Evolutionary conservation across 2,113 vertebrate species (phyloP).

Genomic region (Ranitomeya imitator): DNA sequence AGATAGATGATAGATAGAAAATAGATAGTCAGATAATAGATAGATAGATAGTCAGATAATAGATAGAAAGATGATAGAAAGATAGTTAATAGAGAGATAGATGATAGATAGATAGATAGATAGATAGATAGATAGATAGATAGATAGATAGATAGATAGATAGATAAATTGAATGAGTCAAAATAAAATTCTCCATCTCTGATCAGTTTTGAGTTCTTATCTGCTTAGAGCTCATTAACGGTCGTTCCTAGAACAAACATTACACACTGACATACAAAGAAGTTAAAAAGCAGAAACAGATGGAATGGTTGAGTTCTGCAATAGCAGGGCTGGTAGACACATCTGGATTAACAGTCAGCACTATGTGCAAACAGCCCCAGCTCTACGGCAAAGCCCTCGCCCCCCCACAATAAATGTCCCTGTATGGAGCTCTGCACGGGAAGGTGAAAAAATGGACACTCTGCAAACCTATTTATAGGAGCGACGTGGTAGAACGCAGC

Average conservation of each 20-base stretch:
- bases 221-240: background rate
- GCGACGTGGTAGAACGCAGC: slow-evolving; percentile 21
- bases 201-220: background rate
- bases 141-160: background rate
- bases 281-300: slow-evolving; percentile 54
- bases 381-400: background rate
- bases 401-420: slow-evolving; percentile 37
- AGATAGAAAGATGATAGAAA: background rate
- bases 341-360: slow-evolving; percentile 48
- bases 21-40: slow-evolving; percentile 1
- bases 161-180: background rate
- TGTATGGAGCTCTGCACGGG: slow-evolving; percentile 21
- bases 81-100: background rate
- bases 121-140: background rate
- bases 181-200: background rate
- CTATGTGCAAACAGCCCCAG: background rate
- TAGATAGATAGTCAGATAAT: background rate
- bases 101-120: background rate
- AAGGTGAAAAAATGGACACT: slow-evolving; percentile 51
- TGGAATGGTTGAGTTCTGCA: background rate
- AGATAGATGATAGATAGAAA: background rate
- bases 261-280: slow-evolving; percentile 1
- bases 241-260: slow-evolving; percentile 23
- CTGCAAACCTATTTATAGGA: slow-evolving; percentile 55
- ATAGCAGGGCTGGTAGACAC: slow-evolving; percentile 23